Conservation (phyloP, 2,797 vertebrate genomes). For the Bothrops alternatus region DNA sequence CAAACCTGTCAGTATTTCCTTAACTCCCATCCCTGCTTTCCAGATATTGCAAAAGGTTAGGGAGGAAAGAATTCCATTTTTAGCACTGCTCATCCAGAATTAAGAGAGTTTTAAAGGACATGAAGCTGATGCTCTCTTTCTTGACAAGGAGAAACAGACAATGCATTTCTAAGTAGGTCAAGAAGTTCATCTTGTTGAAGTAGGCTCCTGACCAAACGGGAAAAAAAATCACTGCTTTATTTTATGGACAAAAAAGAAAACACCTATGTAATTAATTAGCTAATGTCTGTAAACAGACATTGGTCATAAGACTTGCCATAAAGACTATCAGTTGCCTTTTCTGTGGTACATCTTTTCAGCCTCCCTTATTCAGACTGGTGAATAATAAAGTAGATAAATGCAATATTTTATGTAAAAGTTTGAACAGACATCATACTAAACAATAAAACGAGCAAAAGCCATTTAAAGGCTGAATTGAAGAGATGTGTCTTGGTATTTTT, state of each 20-base stretch:
- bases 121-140: background rate
- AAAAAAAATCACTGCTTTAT: background rate
- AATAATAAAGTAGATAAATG: background rate
- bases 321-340: background rate
- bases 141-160: background rate
- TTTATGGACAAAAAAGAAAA: background rate
- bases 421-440: background rate
- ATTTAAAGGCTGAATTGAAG: background rate
- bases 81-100: background rate
- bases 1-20: constrained; percentile 42
- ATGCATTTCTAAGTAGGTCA: background rate
- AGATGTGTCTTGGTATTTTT: background rate
- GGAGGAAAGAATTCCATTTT: background rate
- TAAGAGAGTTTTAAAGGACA: background rate
- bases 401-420: background rate
- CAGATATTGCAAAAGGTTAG: constrained; percentile 7
- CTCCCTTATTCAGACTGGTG: background rate
- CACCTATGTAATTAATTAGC: background rate
- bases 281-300: background rate
- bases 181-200: background rate
- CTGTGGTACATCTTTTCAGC: background rate
- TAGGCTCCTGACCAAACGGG: background rate
- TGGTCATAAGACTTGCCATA: background rate
- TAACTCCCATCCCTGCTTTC: constrained; percentile 21
- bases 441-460: background rate